Evolutionary conservation across 2,888 invertebrate species (phyloP).

Genomic region (Trissoscelio sp.): DNA sequence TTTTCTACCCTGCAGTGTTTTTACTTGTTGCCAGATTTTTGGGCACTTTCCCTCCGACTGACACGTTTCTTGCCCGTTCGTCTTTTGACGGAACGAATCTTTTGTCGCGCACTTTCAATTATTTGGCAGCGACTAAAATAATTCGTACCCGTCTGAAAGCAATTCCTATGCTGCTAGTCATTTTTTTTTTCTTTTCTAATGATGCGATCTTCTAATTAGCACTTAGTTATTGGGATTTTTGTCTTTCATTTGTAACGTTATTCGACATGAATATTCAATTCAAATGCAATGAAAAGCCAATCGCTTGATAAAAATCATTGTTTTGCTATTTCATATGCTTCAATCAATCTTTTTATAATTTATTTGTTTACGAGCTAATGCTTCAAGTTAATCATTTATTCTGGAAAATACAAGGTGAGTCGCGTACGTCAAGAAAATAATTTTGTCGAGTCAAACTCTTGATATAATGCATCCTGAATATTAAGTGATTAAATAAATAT

Average conservation of each 20-base stretch:
- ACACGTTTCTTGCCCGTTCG: no score
- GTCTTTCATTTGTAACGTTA: slow-evolving; percentile 21
- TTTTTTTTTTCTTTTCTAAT: slow-evolving; percentile 1
- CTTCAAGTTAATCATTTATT: slow-evolving; percentile 38
- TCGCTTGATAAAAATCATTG: slow-evolving; percentile 48
- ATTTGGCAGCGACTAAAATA: slow-evolving; percentile 17
- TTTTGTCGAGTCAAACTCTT: slow-evolving; percentile 35
- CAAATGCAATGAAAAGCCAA: neutral
- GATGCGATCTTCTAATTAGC: no score
- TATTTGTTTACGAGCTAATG: slow-evolving; percentile 46
- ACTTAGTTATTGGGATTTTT: no score
- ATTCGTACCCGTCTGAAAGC: no score
- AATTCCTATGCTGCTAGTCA: no score
- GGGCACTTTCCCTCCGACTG: neutral
- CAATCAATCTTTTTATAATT: slow-evolving; percentile 50
- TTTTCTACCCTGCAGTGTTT: no score
- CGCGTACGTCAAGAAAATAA: slow-evolving; percentile 20
- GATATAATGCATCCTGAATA: slow-evolving; percentile 50
- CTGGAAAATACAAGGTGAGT: slow-evolving; percentile 59
- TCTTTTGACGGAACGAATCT: slow-evolving; percentile 7
- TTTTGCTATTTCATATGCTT: slow-evolving; percentile 29
- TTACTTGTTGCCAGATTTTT: slow-evolving; percentile 11
- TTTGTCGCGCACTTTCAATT: slow-evolving; percentile 17
- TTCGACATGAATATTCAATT: slow-evolving; percentile 33
- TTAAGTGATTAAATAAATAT: slow-evolving; percentile 38